phyloP scores from a whole-genome alignment of 64 coral and sea anemone species.

The Pocillopora verrucosa region DNA sequence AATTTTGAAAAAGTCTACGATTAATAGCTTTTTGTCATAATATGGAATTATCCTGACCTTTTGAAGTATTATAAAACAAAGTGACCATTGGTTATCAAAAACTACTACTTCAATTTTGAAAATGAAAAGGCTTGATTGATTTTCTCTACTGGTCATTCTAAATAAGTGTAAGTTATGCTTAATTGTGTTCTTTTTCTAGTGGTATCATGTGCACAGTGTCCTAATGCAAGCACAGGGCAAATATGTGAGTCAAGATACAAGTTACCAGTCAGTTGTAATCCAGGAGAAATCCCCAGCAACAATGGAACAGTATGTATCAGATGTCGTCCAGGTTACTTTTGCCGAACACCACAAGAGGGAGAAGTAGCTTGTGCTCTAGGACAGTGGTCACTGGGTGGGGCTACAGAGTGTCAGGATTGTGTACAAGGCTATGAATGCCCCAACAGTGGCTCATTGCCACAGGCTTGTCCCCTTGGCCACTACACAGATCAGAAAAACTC shows the following conservation, averaged over 20 bases:
- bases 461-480: conserved; percentile 53
- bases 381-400: conserved; percentile 71
- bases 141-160: too few relatives aligned
- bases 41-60: too few relatives aligned
- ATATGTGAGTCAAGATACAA: conserved; percentile 78
- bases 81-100: too few relatives aligned
- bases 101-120: too few relatives aligned
- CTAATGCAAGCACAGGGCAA: conserved; percentile 87
- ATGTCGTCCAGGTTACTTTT: conserved; percentile 83
- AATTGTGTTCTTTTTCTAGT: conserved; percentile 33
- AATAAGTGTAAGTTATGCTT: neutral
- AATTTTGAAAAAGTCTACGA: too few relatives aligned
- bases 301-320: conserved; percentile 73
- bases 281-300: conserved; percentile 70
- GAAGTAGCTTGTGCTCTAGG: conserved; percentile 64
- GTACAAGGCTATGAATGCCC: conserved; percentile 67
- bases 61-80: too few relatives aligned
- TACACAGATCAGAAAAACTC: conserved; percentile 56
- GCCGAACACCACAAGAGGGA: conserved; percentile 55
- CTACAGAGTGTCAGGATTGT: conserved; percentile 77
- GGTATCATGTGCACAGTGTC: conserved; percentile 79
- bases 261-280: conserved; percentile 60
- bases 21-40: too few relatives aligned
- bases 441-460: conserved; percentile 37
- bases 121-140: too few relatives aligned